Evolutionary conservation across 1,140 invertebrate species (phyloP), one percentile per base, ranked within the genome.

Genomic region (Olivierus martensii): DNA sequence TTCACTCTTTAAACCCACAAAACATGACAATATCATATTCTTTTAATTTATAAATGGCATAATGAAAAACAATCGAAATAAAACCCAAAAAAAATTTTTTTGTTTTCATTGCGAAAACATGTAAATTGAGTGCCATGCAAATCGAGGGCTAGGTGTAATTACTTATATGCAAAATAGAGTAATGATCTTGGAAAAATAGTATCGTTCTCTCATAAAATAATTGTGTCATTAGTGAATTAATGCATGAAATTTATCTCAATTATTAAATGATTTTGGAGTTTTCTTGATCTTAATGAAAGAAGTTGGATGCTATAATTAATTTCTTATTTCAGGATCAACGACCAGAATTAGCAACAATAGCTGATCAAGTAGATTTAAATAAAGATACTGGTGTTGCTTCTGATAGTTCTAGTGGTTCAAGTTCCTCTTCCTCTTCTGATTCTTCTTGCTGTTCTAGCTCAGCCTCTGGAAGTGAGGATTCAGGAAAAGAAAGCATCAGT

Each of bases 381-480:
- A 76, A 84, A 65, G 80, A 83, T 43, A 91, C 87, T 12, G 91
- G 92, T 7, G 80, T 96, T 28, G 90, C 90, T 11, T 96, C 91
- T 4, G 92, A 96, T 71, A 91, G 86, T 58, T 90, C 86, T 0
- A 91, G 86, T 62, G 88, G 85, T 59, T 91, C 87, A 10, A 88
- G 83, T 37, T 88, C 84, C 44, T 87, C 83, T 49, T 88, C 85
- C n/a, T 55, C 53, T 12, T 63, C 62, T 17, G 55, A 52, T 22
- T 60, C 51, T 42, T 59, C 50, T 28, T 52, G 50, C 36, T 57
- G 45, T 12, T 60, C 59, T 17, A 46, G 46, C 42, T 28, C 22
- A 7, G 22, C 22, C 7, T 50, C 47, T 73, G 74, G 73, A 39
- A 54, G 43, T 41, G 58, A 59, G 36, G 61, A 72, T 55, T 71